Conservation (phyloP, 2,888 invertebrate genomes). For the Andricus curvator region DNA sequence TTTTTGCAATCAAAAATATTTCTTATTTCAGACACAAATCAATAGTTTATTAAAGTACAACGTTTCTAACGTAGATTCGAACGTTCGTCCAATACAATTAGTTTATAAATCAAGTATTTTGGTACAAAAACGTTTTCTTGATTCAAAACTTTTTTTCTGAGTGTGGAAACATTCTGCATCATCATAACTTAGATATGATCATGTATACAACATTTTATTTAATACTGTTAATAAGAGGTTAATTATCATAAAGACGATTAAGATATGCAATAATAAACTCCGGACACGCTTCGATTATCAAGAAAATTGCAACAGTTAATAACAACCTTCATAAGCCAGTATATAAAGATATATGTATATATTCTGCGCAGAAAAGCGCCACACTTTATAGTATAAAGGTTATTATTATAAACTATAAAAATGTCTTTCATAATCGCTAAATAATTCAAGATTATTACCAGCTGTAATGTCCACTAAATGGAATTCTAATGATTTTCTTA, state of each 20-base stretch:
- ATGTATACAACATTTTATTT: too few relatives aligned
- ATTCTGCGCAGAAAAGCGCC: too few relatives aligned
- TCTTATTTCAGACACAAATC: not conserved
- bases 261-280: slow-evolving; percentile 35
- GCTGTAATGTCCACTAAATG: slow-evolving; percentile 22
- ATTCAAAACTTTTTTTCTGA: too few relatives aligned
- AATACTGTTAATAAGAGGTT: not conserved
- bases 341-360: too few relatives aligned
- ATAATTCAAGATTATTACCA: slow-evolving; percentile 8
- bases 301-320: slow-evolving; percentile 26
- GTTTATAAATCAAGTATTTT: too few relatives aligned
- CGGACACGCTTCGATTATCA: slow-evolving; percentile 40
- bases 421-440: slow-evolving; percentile 30
- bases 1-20: not conserved
- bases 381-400: slow-evolving; percentile 17
- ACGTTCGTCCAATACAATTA: too few relatives aligned
- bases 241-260: slow-evolving; percentile 30
- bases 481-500: slow-evolving; percentile 10
- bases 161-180: too few relatives aligned
- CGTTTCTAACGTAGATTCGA: too few relatives aligned
- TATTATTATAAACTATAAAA: slow-evolving; percentile 25
- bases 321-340: slow-evolving; percentile 14
- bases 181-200: too few relatives aligned
- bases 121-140: too few relatives aligned
- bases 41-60: not conserved